phyloP scores from a whole-genome alignment of 2,797 vertebrate genomes.

The Craterocephalus amniculus region DNA sequence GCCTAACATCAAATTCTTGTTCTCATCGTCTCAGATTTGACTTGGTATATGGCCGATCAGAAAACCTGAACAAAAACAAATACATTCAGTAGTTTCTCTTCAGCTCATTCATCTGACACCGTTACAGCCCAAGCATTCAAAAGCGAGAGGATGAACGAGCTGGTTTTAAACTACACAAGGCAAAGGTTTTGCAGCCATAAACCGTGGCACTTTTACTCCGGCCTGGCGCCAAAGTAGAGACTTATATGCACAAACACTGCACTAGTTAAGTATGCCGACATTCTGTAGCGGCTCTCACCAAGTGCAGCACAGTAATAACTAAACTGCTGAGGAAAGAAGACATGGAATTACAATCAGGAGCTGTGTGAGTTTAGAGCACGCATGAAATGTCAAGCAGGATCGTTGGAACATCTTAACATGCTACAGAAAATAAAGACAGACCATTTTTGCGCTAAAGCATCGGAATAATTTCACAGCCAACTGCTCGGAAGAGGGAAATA shows the following conservation, averaged over 20 bases:
- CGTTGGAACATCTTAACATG: constrained; percentile 1
- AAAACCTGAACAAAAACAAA: constrained; percentile 22
- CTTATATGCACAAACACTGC: not conserved
- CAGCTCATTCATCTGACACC: constrained; percentile 18
- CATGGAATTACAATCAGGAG: constrained; percentile 17
- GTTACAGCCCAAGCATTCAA: not conserved
- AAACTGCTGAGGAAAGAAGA: constrained; percentile 12
- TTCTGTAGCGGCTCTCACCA: constrained; percentile 5
- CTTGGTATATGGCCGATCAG: constrained; percentile 3
- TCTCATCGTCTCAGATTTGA: constrained; percentile 16
- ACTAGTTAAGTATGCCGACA: constrained; percentile 14
- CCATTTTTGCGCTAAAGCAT: not conserved
- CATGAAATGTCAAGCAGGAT: not conserved
- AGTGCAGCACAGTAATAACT: not conserved
- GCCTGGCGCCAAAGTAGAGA: not conserved
- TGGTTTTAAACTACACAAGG: not conserved
- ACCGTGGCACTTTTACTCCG: not conserved
- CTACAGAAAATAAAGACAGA: not conserved
- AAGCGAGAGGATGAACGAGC: constrained; percentile 3
- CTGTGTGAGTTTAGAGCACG: constrained; percentile 1
- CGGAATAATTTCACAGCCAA: constrained; percentile 23
- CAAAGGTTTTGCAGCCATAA: not conserved
- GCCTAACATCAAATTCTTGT: constrained; percentile 6
- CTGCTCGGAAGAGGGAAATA: constrained; percentile 32
- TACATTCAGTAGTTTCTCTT: constrained; percentile 11